A percentile compares a stretch with the other conserved stretches of the same genome.
Evolutionary conservation across 2,797 vertebrate genomes (phyloP).

Genomic region (Gambusia yucatana): DNA sequence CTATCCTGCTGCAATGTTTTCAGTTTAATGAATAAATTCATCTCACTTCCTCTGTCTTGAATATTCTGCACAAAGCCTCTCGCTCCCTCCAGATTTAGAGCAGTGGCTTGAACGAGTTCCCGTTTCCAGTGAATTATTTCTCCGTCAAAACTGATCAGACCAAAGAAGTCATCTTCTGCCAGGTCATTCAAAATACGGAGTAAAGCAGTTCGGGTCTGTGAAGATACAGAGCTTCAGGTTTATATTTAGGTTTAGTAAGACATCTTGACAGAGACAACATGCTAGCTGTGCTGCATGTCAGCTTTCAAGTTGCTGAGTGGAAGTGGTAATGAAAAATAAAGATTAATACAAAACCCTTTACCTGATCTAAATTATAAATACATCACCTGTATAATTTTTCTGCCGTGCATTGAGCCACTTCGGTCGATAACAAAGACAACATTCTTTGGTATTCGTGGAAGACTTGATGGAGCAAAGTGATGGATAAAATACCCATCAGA

Average conservation of each 20-base stretch:
- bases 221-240: neutral
- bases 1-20: neutral
- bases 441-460: constrained; percentile 80
- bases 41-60: constrained; percentile 80
- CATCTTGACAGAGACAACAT: too few relatives aligned
- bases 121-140: constrained; percentile 77
- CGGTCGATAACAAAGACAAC: constrained; percentile 83
- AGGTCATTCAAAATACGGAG: constrained; percentile 88
- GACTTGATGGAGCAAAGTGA: constrained; percentile 79
- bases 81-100: constrained; percentile 77
- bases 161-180: constrained; percentile 85
- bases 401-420: constrained; percentile 82
- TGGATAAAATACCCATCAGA: constrained; percentile 80
- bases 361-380: too few relatives aligned
- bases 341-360: neutral
- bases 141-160: constrained; percentile 83
- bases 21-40: neutral
- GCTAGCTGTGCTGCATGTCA: neutral
- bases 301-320: neutral
- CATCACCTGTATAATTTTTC: constrained; percentile 79
- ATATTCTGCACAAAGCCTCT: constrained; percentile 78
- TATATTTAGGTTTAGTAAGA: neutral
- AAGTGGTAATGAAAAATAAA: neutral
- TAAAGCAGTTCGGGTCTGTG: constrained; percentile 87
- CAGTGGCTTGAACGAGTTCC: constrained; percentile 82